These are phyloP conservation scores for Carollia perspicillata DNA, from an alignment of 2,113 vertebrate genomes.

Conservation along the genomic window DNA sequence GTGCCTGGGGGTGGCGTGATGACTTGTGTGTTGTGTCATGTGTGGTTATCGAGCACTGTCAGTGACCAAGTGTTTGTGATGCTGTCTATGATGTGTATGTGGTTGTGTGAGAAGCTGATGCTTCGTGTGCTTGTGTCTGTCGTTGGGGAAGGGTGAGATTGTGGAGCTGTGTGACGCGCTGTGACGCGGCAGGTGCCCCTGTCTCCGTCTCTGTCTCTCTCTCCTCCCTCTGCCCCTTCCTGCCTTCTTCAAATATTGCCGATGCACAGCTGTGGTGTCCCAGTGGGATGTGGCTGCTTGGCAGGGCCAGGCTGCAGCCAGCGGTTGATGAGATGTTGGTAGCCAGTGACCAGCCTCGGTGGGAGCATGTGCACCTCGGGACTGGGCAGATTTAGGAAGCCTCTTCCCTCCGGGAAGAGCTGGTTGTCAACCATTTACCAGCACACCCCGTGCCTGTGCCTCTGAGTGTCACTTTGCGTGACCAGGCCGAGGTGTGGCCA, in stretches of 20 bases:
- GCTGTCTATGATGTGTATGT: background rate
- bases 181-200: background rate
- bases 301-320: fast-evolving
- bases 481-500: background rate
- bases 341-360: background rate
- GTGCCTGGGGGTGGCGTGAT: no score
- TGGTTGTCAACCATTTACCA: no score
- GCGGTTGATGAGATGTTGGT: fast-evolving
- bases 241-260: background rate
- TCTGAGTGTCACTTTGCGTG: background rate
- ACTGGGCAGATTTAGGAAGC: no score
- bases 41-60: no score
- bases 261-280: no score
- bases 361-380: background rate
- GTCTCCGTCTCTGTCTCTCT: no score
- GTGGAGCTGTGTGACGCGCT: background rate
- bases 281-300: fast-evolving
- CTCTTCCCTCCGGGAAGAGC: fast-evolving
- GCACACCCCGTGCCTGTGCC: background rate
- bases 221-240: background rate
- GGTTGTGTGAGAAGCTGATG: background rate
- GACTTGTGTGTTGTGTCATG: background rate
- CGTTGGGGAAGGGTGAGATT: background rate
- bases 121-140: background rate
- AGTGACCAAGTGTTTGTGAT: background rate